These are phyloP conservation scores for Tenodera sinensis DNA, from an alignment of 2,888 invertebrate species.

Conservation along the genomic window DNA sequence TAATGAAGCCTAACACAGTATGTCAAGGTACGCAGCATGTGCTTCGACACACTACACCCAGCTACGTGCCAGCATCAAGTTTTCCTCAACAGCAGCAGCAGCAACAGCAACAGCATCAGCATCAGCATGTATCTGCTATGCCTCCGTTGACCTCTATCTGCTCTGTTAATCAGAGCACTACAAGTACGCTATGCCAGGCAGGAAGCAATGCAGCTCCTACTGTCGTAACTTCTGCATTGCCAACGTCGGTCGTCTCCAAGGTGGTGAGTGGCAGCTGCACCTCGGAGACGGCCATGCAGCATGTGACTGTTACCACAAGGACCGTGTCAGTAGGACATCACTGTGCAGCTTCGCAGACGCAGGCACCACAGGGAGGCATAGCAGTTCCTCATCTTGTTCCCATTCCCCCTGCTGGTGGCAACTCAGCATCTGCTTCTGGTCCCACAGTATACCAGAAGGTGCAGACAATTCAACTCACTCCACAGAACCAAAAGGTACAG, in stretches of 20 bases:
- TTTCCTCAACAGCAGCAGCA: neutral
- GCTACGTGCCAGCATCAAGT: neutral
- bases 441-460: conserved; percentile 51
- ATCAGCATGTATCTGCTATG: neutral
- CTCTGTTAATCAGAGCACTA: neutral
- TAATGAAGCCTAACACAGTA: neutral
- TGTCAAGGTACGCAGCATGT: conserved; percentile 5
- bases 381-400: conserved; percentile 30
- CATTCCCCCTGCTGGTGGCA: conserved; percentile 11
- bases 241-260: neutral
- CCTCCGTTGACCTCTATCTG: conserved; percentile 15
- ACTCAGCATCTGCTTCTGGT: neutral
- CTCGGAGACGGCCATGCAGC: neutral
- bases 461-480: conserved; percentile 69
- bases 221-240: neutral
- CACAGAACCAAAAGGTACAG: conserved; percentile 64
- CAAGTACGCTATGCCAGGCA: conserved; percentile 11
- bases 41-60: neutral
- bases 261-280: neutral
- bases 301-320: neutral
- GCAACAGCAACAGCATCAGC: neutral
- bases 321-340: neutral
- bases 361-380: conserved; percentile 1
- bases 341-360: neutral
- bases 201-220: conserved; percentile 18